Evolutionary conservation across 2,888 invertebrate genomes (phyloP), one percentile per base, ranked within the genome.

Genomic region (Cotesia congregata): DNA sequence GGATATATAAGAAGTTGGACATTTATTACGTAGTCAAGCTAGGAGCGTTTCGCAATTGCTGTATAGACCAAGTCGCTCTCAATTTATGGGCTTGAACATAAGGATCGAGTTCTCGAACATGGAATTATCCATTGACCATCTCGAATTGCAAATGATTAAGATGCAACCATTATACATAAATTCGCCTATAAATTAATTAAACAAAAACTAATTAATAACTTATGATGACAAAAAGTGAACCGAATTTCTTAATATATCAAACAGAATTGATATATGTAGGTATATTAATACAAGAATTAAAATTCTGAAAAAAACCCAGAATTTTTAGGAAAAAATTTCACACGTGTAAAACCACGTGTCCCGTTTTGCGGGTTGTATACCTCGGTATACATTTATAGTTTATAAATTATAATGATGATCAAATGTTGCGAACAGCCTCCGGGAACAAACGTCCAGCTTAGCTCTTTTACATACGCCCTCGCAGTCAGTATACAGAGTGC

Each of bases 111-210:
- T 74, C 79, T 77, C 77, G 71, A 73, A 79, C 78, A 80, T 79
- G 79, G 77, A 78, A 80, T 81, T 79, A 80, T 81, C 79, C 70
- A 15, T 73, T 75, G 79, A 67, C 74, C 78, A 80, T 72, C 76
- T 77, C 73, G 68, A 72, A 70, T 67, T 64, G 72, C 78, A 40
- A 15, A 17, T 68, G 67, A 67, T 68, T 68, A 67, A 67, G 74
- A 73, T 73, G 73, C 73, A 67, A 30, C 73, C 5, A 40, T 64
- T 65, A 72, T 40, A 62, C 67, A 67, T 72, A 39, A 69, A 62
- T 65, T 7, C 50, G 17, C 7, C n/a, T 3, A n/a, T 65, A 65
- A 30, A 65, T 20, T 30, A 30, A 65, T 30, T 65, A 30, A 38
- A 12, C 20, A 65, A 20, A 20, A 62, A 20, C 5, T 41, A 30